phyloP scores from a whole-genome alignment of 2,113 vertebrate species.

The Okapia johnstoni region DNA sequence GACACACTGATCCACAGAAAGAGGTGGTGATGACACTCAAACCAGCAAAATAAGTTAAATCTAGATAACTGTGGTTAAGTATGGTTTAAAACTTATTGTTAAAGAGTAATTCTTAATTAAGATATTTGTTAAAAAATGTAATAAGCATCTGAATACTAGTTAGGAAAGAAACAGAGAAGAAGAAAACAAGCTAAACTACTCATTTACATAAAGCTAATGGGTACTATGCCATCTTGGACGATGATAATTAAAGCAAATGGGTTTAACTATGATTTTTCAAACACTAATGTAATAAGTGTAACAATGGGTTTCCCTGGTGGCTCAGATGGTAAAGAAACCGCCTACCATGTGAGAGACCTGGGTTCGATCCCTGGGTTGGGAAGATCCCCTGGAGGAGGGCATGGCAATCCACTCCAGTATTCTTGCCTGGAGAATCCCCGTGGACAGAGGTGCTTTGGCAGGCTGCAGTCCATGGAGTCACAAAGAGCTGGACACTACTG shows the following conservation, averaged over 20 bases:
- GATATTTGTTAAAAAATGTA: not conserved
- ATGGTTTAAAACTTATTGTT: not conserved
- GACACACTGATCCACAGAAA: not conserved
- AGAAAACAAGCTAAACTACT: not conserved
- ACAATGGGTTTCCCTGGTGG: not conserved
- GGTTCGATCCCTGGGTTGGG: not conserved
- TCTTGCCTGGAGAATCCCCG: not conserved
- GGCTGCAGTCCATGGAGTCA: not conserved
- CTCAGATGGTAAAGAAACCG: not conserved
- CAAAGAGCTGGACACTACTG: not conserved
- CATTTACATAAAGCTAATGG: not conserved
- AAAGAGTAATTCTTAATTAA: not conserved
- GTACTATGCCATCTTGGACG: not conserved
- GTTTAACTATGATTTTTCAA: not conserved
- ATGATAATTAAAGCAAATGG: not conserved
- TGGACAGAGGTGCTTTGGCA: not conserved
- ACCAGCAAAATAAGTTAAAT: not conserved
- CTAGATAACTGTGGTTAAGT: not conserved
- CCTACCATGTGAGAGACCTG: not conserved
- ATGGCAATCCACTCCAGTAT: not conserved
- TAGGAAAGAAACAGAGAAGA: not conserved
- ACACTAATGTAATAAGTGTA: not conserved
- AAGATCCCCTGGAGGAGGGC: not conserved
- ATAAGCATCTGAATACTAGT: not conserved
- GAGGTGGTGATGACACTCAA: not conserved